Percentiles rank a stretch among this genome's conserved stretches.
phyloP scores from a whole-genome alignment of 2,888 invertebrate species.

The Agriopis leucophaearia region DNA sequence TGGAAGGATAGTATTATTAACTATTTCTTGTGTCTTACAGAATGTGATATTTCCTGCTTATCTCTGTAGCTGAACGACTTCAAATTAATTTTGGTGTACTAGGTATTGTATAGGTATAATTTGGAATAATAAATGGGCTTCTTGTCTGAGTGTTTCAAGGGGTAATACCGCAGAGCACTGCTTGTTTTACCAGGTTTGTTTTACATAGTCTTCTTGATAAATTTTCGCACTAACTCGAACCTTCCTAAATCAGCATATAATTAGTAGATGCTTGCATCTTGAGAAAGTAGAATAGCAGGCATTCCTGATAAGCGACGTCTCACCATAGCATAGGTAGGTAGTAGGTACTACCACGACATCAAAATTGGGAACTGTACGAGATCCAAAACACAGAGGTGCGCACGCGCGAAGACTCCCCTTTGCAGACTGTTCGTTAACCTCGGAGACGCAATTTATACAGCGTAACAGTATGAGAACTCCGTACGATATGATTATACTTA shows the following conservation, averaged over 20 bases:
- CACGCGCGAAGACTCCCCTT: conserved; percentile 49
- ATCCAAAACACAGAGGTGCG: conserved; percentile 42
- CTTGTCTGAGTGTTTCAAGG: too few species aligned
- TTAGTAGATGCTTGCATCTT: neutral
- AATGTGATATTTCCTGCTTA: too few species aligned
- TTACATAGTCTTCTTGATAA: too few species aligned
- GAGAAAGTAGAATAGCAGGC: conserved; percentile 9
- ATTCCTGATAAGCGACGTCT: conserved; percentile 17
- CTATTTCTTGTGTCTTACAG: too few species aligned
- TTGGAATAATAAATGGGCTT: too few species aligned
- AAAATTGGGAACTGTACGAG: conserved; percentile 24
- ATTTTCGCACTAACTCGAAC: neutral
- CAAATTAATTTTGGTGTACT: too few species aligned
- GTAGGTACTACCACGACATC: conserved; percentile 7
- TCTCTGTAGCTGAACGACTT: too few species aligned
- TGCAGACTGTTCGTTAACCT: conserved; percentile 53
- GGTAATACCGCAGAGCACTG: too few species aligned
- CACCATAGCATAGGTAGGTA: neutral
- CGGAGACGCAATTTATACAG: conserved; percentile 24
- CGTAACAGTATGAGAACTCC: conserved; percentile 11
- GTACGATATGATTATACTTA: neutral
- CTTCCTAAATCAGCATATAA: neutral
- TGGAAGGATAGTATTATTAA: too few species aligned
- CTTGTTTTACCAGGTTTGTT: too few species aligned
- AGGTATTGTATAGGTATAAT: too few species aligned